Conservation (phyloP, 2,888 invertebrate species). For the Sclerodermus sp. region DNA sequence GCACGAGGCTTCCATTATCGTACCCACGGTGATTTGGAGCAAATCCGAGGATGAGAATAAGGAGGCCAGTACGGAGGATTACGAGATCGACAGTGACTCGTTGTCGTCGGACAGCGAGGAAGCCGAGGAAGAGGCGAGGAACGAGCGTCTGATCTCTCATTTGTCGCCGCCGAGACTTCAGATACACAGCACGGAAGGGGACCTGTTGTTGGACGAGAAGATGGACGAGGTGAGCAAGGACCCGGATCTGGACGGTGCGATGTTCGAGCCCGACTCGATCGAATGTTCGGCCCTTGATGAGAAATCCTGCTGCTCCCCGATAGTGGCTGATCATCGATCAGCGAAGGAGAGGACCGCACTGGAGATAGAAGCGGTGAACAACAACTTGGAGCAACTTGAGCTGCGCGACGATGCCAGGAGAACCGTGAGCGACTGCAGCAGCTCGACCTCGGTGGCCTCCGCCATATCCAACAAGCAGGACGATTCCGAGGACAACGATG, state of each 20-base stretch:
- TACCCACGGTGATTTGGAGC: conserved; percentile 66
- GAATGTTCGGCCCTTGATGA: conserved; percentile 34
- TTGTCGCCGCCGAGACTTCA: conserved; percentile 70
- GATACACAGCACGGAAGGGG: conserved; percentile 72
- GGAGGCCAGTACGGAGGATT: conserved; percentile 44
- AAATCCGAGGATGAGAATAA: conserved; percentile 57
- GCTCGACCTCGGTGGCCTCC: conserved; percentile 60
- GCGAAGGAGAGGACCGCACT: conserved; percentile 4
- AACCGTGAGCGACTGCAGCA: conserved; percentile 59
- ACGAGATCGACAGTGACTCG: conserved; percentile 67
- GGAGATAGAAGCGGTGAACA: conserved; percentile 44
- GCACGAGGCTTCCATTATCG: conserved; percentile 68
- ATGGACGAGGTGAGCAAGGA: conserved; percentile 23
- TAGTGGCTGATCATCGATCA: too few species aligned
- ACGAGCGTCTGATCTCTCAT: conserved; percentile 23
- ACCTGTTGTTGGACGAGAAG: conserved; percentile 61
- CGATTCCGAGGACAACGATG: conserved; percentile 70
- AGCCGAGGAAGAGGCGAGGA: conserved; percentile 37
- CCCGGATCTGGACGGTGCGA: conserved; percentile 20
- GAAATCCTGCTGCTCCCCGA: neutral
- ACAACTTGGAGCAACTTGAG: conserved; percentile 44
- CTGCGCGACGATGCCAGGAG: conserved; percentile 38
- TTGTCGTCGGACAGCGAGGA: conserved; percentile 57
- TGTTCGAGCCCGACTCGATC: conserved; percentile 54
- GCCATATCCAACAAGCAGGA: conserved; percentile 46